Conservation (phyloP, 53 echinoderm and acorn worm species). For the Crossaster papposus region DNA sequence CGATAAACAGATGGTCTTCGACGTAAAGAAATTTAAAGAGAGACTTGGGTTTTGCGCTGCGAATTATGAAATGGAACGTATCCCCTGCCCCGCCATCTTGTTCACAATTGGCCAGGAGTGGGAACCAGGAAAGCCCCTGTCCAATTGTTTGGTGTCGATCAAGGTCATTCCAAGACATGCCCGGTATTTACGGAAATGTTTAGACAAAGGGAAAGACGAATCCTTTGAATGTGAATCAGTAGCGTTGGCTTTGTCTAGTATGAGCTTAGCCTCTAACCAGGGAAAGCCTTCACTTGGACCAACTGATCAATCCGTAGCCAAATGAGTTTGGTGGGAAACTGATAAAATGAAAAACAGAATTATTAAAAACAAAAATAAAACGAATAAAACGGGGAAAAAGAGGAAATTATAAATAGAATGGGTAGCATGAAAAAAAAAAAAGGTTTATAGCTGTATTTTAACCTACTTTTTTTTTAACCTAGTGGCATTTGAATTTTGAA, state of each 20-base stretch:
- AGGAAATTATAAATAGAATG: too few species aligned
- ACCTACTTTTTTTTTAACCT: too few species aligned
- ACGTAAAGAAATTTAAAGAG: not conserved
- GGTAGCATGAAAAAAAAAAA: too few species aligned
- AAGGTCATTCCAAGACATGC: not conserved
- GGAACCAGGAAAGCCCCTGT: conserved; percentile 3
- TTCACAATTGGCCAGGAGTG: conserved; percentile 32
- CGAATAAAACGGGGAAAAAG: too few species aligned
- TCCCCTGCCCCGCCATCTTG: not conserved
- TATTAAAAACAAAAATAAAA: too few species aligned
- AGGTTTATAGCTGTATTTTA: too few species aligned
- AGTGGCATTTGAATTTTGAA: too few species aligned
- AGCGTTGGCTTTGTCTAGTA: not conserved
- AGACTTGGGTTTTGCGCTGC: fast-evolving
- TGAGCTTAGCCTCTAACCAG: conserved; percentile 2
- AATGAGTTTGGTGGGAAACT: not conserved
- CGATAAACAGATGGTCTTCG: not conserved
- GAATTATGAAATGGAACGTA: not conserved
- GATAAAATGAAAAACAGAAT: too few species aligned
- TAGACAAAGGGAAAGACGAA: not conserved
- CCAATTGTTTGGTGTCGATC: conserved; percentile 15
- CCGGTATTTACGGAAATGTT: not conserved
- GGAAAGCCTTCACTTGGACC: not conserved
- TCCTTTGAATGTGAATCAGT: not conserved
- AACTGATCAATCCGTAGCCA: not conserved